These are phyloP conservation scores for Syrphus vitripennis DNA, from an alignment of 2,888 invertebrate species.

Conservation along the genomic window DNA sequence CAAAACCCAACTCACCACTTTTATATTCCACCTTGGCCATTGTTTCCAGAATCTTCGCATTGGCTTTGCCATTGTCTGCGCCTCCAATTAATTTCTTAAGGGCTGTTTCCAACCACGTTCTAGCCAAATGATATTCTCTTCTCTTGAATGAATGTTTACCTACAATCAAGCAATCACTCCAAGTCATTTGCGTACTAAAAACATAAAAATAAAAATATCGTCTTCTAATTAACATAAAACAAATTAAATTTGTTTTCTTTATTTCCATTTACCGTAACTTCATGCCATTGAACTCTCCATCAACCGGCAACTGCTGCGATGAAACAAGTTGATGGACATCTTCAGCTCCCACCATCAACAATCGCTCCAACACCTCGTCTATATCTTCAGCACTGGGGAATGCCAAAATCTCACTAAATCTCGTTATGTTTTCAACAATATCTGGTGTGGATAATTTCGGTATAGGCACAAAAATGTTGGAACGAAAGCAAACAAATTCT, in stretches of 20 bases:
- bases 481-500: not conserved
- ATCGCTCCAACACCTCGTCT: slow-evolving; percentile 74
- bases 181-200: slow-evolving; percentile 76
- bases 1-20: slow-evolving; percentile 73
- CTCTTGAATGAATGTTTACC: slow-evolving; percentile 75
- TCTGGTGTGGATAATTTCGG: slow-evolving; percentile 23
- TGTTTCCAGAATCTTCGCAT: slow-evolving; percentile 74
- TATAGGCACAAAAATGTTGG: not conserved
- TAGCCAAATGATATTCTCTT: slow-evolving; percentile 75
- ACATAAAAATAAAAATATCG: slow-evolving; percentile 1
- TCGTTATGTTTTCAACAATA: slow-evolving; percentile 48
- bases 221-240: slow-evolving; percentile 20
- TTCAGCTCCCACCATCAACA: slow-evolving; percentile 83
- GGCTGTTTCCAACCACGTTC: slow-evolving; percentile 77
- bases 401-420: slow-evolving; percentile 55
- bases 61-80: slow-evolving; percentile 59
- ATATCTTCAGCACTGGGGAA: slow-evolving; percentile 76
- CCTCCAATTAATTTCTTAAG: slow-evolving; percentile 72
- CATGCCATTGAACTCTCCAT: slow-evolving; percentile 81
- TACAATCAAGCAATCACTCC: slow-evolving; percentile 77
- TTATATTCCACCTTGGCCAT: slow-evolving; percentile 75
- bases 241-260: not conserved
- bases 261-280: slow-evolving; percentile 71
- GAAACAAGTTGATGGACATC: slow-evolving; percentile 83
- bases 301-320: slow-evolving; percentile 81